Conservation (phyloP, 2,797 vertebrate species). For the Kryptopterus vitreolus region DNA sequence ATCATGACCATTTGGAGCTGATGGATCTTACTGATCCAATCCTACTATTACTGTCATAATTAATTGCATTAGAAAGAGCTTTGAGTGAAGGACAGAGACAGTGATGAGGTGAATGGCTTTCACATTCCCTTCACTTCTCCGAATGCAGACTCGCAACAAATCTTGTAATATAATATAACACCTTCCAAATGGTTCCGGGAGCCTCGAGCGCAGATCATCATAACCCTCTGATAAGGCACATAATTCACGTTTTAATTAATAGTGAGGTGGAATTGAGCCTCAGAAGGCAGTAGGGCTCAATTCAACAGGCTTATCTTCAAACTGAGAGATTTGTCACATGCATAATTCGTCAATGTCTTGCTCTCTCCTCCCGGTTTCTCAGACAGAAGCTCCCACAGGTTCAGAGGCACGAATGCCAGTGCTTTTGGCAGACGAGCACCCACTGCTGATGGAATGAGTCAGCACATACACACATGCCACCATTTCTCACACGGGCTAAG, state of each 20-base stretch:
- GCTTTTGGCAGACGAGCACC: slow-evolving; percentile 30
- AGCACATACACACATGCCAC: slow-evolving; percentile 7
- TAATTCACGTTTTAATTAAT: slow-evolving; percentile 81
- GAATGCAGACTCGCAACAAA: slow-evolving; percentile 18
- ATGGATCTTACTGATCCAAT: background rate
- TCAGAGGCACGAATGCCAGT: slow-evolving; percentile 14
- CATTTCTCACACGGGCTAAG: slow-evolving; percentile 1
- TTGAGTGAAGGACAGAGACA: slow-evolving; percentile 9
- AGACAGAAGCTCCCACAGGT: slow-evolving; percentile 32
- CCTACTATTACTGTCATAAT: background rate
- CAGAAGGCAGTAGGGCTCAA: slow-evolving; percentile 63
- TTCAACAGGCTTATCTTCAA: slow-evolving; percentile 70
- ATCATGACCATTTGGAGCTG: slow-evolving; percentile 11
- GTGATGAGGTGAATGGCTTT: slow-evolving; percentile 23
- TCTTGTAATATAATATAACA: background rate
- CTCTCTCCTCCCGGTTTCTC: slow-evolving; percentile 25
- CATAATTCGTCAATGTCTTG: slow-evolving; percentile 42
- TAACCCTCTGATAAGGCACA: slow-evolving; percentile 69
- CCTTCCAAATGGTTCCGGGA: background rate
- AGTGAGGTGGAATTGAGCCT: slow-evolving; percentile 54
- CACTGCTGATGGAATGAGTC: slow-evolving; percentile 40
- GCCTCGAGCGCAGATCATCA: slow-evolving; percentile 52
- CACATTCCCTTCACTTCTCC: slow-evolving; percentile 14
- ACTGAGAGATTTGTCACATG: slow-evolving; percentile 59
- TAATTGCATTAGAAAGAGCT: slow-evolving; percentile 2